phyloP scores from a whole-genome alignment of 2,888 invertebrate genomes.

The Napeogenes inachia region DNA sequence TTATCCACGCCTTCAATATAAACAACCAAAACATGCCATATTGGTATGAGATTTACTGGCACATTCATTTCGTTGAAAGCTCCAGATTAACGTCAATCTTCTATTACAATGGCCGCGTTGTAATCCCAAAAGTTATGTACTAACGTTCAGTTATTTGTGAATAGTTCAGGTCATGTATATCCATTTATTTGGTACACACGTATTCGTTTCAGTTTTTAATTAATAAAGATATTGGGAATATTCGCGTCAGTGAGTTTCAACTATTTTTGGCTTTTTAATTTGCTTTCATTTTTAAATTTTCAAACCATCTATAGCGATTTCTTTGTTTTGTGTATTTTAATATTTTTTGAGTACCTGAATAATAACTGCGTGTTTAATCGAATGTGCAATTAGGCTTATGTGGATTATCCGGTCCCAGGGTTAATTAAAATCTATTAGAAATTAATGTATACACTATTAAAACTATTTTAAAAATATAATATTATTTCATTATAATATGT shows the following conservation, averaged over 20 bases:
- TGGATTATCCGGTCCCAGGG: no score
- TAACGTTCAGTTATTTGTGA: constrained; percentile 18
- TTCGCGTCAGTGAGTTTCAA: background rate
- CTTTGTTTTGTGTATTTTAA: background rate
- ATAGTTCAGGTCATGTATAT: constrained; percentile 8
- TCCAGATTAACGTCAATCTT: constrained; percentile 30
- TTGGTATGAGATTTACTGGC: constrained; percentile 27
- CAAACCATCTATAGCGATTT: background rate
- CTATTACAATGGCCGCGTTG: constrained; percentile 28
- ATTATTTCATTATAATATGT: no score
- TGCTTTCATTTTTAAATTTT: constrained; percentile 5
- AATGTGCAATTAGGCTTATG: no score
- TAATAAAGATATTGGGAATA: constrained; percentile 4
- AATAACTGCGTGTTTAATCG: no score
- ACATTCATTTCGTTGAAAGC: constrained; percentile 34
- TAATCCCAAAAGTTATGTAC: constrained; percentile 30
- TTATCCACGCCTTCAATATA: constrained; percentile 3
- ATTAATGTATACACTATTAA: no score
- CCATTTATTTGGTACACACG: constrained; percentile 1
- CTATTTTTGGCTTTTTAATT: background rate
- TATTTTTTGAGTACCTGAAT: no score
- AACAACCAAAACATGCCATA: constrained; percentile 20
- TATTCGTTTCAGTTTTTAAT: constrained; percentile 4
- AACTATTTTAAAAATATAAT: no score
- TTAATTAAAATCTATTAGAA: no score